Evolutionary conservation across 1,140 invertebrate species (phyloP), one percentile per base, ranked within the genome.

Genomic region (Hypsibius dujardini): DNA sequence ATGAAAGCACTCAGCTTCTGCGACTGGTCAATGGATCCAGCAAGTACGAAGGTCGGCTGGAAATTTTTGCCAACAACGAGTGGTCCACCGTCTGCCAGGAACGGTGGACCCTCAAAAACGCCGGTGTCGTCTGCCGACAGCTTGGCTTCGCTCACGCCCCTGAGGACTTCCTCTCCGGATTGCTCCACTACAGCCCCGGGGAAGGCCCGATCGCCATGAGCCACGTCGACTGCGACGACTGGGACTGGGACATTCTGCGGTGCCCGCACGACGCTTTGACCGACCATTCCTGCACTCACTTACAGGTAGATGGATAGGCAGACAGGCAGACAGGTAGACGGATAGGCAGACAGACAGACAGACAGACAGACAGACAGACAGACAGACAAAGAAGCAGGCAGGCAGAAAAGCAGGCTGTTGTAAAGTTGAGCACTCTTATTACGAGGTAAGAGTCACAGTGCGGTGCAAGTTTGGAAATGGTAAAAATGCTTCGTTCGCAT

Each of bases 31-130:
- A 88, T 47, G 87, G 89, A 3, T 83, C 84, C 71, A 87, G 85
- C 0, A 82, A 81, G 46, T 83, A 85, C 60, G 90, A 92, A 82
- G 90, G 90, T 42, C 82, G 89, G 73, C 78, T 92, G 46, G 89
- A 92, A 81, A 84, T 90, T 75, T 81, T 95, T 2, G 85, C 87
- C 73, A 84, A 87, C 28, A 86, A 86, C 12, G 75, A 78, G 79
- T 98, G 95, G 95, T 95, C 95, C 69, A 95, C 92, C 0, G 90
- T 99, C 1, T 99, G 95, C 77, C 91, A 92, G 81, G 90, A 97
- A 78, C 88, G 87, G 46, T 99, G 95, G 92, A 94, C 86, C 67
- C 87, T 90, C 15, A 82, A 86, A 62, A 88, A 92, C 75, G 92
- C 95, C 1, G 88, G 91, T 0, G 79, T 98, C 42, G 93, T 91